Conservation (phyloP, 1,140 invertebrate species). For the Macrostomum lignano region DNA sequence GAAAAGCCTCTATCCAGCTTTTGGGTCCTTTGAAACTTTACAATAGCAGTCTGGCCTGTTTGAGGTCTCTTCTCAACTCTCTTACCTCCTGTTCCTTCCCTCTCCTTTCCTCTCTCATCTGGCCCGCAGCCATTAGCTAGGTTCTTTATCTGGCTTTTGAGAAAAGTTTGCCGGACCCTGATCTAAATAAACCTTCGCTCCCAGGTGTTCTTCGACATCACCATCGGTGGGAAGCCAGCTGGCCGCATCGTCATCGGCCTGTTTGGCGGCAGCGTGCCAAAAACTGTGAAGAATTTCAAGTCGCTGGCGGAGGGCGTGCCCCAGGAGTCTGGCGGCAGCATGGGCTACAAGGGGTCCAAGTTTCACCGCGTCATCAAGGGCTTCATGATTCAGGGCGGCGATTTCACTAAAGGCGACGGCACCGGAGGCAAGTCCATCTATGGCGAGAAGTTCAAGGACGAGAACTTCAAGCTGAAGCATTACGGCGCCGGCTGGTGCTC, state of each 20-base stretch:
- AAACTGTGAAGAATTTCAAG: slow-evolving; percentile 68
- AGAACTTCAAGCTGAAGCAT: slow-evolving; percentile 81
- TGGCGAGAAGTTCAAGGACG: slow-evolving; percentile 66
- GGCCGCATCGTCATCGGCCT: slow-evolving; percentile 65
- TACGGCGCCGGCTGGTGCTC: slow-evolving; percentile 57
- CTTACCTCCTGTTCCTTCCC: no score
- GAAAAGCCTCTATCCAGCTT: no score
- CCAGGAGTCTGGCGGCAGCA: slow-evolving; percentile 2
- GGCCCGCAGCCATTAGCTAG: no score
- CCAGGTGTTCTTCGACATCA: slow-evolving; percentile 68
- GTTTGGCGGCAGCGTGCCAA: slow-evolving; percentile 68
- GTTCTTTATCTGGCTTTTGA: no score
- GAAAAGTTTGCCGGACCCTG: no score
- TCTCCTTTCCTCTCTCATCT: no score
- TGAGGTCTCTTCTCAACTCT: no score
- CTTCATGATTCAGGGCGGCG: slow-evolving; percentile 27
- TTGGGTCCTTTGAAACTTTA: no score
- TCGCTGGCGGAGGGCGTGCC: slow-evolving; percentile 45
- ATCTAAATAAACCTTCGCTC: no score
- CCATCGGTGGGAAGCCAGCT: slow-evolving; percentile 42
- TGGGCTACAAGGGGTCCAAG: slow-evolving; percentile 22
- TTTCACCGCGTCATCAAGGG: slow-evolving; percentile 26
- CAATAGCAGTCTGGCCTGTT: no score
- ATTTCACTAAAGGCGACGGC: slow-evolving; percentile 12
- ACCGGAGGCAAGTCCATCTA: slow-evolving; percentile 44